phyloP scores from a whole-genome alignment of 1,140 invertebrate genomes.

The Drosophila nikananu region DNA sequence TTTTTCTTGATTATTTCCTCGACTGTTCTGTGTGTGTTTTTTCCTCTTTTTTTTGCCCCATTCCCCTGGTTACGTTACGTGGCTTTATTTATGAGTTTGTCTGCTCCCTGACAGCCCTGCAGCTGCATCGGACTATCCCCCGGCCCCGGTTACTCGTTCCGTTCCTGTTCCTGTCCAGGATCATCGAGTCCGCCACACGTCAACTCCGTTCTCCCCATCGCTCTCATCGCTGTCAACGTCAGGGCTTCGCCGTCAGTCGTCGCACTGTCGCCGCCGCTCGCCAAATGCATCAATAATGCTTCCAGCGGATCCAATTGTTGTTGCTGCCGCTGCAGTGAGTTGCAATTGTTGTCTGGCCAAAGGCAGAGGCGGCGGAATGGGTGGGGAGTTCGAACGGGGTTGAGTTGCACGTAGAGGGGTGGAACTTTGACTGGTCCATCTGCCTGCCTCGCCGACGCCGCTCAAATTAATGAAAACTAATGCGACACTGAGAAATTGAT shows the following conservation, averaged over 20 bases:
- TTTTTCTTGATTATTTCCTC: slow-evolving; percentile 11
- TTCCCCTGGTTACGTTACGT: slow-evolving; percentile 46
- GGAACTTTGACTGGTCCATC: slow-evolving; percentile 61
- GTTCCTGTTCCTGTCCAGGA: slow-evolving; percentile 41
- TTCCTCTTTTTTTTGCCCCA: slow-evolving; percentile 23
- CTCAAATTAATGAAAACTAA: slow-evolving; percentile 84
- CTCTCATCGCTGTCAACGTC: slow-evolving; percentile 62
- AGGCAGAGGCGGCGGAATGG: neutral
- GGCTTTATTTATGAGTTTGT: slow-evolving; percentile 81
- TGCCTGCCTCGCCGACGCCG: slow-evolving; percentile 63
- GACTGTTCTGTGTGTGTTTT: slow-evolving; percentile 9
- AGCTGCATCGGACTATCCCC: slow-evolving; percentile 43
- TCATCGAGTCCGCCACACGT: slow-evolving; percentile 50
- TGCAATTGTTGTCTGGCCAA: slow-evolving; percentile 50
- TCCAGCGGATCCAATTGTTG: slow-evolving; percentile 72
- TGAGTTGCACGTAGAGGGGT: slow-evolving; percentile 3
- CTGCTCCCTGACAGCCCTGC: slow-evolving; percentile 65
- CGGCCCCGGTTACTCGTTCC: neutral
- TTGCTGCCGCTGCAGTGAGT: slow-evolving; percentile 44
- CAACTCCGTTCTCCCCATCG: slow-evolving; percentile 47
- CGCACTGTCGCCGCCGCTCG: slow-evolving; percentile 72
- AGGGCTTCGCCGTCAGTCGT: slow-evolving; percentile 45
- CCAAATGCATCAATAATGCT: slow-evolving; percentile 81
- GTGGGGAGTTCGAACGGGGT: neutral
- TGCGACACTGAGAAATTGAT: slow-evolving; percentile 84